phyloP scores from a whole-genome alignment of 2,888 invertebrate genomes.

The Pardosa pseudoannulata region DNA sequence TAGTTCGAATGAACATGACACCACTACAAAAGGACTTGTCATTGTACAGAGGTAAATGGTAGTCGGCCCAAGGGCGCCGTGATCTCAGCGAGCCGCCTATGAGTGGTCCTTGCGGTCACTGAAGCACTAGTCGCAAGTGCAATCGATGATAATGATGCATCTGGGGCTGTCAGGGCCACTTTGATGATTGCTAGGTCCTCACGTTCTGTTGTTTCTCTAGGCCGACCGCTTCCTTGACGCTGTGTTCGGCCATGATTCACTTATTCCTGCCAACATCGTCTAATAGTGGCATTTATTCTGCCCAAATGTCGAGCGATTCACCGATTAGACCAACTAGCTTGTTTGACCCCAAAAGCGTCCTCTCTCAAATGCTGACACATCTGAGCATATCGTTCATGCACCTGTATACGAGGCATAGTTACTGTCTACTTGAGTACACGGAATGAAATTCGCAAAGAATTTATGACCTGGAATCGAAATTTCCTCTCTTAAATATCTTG shows the following conservation, averaged over 20 bases:
- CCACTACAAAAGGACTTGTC: neutral
- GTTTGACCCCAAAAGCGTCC: neutral
- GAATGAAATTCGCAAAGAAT: no score
- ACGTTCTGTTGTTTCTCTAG: neutral
- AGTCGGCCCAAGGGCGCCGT: neutral
- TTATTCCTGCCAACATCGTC: neutral
- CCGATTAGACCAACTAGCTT: neutral
- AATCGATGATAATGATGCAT: neutral
- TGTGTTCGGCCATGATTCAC: neutral
- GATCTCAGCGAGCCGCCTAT: neutral
- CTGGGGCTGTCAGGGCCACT: neutral
- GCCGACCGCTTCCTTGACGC: neutral
- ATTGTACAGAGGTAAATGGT: neutral
- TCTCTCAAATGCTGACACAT: neutral
- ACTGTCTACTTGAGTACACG: neutral
- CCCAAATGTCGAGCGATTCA: neutral
- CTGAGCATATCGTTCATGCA: neutral
- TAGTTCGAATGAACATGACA: neutral
- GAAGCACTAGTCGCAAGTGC: neutral
- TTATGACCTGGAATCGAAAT: neutral
- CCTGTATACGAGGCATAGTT: neutral
- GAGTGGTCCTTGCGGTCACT: neutral
- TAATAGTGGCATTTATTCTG: neutral
- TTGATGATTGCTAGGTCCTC: neutral
- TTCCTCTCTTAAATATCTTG: neutral